Base-by-base conservation (phyloP, 1,140 invertebrate genomes). In the Argopecten irradians region DNA sequence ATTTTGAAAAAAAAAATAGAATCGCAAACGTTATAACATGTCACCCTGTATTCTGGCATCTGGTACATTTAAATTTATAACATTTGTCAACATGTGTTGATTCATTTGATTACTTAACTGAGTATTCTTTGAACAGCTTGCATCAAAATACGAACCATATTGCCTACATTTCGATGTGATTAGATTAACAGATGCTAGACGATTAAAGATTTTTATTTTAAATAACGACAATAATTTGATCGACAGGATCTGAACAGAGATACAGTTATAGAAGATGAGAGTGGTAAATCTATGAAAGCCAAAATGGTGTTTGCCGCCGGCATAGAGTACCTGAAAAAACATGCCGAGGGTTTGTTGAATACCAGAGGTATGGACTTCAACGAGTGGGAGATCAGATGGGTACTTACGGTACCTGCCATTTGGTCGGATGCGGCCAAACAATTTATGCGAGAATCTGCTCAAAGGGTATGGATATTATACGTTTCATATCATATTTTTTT, bases 351-450 rank as follows among this genome's bases (percentile, higher is more conserved):
- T 14, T 34, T 55, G 0, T 35, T 90, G 5, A 85, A 55, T 32
- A 83, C 43, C 0, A 28, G 86, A 35, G 89, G 89, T 8, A 85
- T 39, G 0, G 43, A 71, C 1, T 9, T 88, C 0, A 87, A 90
- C 8, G 89, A 90, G 22, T 87, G 36, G 28, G 89, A 91, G n/a
- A 87, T 92, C 32, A 85, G 85, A 22, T 92, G 90, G 89, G 90
- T 92, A 0, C 39, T 92, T 19, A 92, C 91, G 11, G 91, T 92
- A 34, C 91, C 91, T 11, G 91, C 91, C 0, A 92, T 92, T 19
- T 92, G 91, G 91, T 88, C 87, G 0, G 91, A 91, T 41, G 87
- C 82, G 11, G 90, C 91, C 11, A 92, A 92, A 46, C 90, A 91
- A 33, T 91, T 92, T 36, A 92, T 91, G 91, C 86, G 89, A 71